These are phyloP conservation scores for Apamea crenata DNA, from an alignment of 2,888 invertebrate species.

Conservation along the genomic window DNA sequence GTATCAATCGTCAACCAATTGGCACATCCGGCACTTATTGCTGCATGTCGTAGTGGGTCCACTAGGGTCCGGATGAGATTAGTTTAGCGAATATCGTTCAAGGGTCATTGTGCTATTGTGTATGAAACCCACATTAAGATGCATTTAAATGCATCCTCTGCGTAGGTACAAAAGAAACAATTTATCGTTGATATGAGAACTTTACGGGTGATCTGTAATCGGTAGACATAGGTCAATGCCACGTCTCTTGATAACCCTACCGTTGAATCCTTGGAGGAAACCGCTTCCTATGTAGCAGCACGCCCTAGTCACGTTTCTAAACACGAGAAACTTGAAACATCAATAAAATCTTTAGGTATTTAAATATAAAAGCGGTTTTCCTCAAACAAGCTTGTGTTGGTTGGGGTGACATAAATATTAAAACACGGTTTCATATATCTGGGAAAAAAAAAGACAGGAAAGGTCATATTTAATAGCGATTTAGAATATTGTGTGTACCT, in stretches of 20 bases:
- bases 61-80: conserved; percentile 78
- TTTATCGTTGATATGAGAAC: conserved; percentile 37
- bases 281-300: conserved; percentile 24
- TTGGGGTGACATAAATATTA: background rate
- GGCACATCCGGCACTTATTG: conserved; percentile 77
- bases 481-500: background rate
- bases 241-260: conserved; percentile 56
- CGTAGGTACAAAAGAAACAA: conserved; percentile 32
- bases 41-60: conserved; percentile 64
- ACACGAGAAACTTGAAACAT: conserved; percentile 8
- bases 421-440: conserved; percentile 15
- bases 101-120: conserved; percentile 68
- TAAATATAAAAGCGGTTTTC: background rate
- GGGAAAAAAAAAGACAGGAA: background rate
- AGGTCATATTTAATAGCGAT: background rate
- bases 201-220: conserved; percentile 40
- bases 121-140: conserved; percentile 44
- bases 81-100: conserved; percentile 75
- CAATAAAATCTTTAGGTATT: background rate
- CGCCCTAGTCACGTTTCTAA: conserved; percentile 40
- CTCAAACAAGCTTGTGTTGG: background rate
- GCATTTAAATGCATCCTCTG: conserved; percentile 45
- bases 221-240: conserved; percentile 39
- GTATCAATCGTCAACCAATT: conserved; percentile 75
- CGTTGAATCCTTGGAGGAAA: conserved; percentile 43